These are phyloP conservation scores for Caenorhabditis sp. DNA, from an alignment of 2,888 invertebrate species.

Conservation along the genomic window DNA sequence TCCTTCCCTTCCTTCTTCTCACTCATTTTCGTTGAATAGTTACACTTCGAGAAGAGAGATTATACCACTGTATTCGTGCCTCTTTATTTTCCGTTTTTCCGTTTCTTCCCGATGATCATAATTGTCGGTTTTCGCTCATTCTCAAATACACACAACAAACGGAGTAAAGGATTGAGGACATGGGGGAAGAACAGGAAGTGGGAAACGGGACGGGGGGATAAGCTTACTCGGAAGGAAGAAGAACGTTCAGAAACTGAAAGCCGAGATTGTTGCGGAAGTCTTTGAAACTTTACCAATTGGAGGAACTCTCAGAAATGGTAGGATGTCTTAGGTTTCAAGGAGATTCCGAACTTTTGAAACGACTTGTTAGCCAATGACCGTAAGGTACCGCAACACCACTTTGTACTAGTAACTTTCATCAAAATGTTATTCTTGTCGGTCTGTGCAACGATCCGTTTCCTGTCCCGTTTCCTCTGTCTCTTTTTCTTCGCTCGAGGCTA, in stretches of 20 bases:
- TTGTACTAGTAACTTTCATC: constrained; percentile 30
- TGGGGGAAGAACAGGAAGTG: constrained; percentile 32
- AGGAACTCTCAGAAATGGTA: too few species aligned
- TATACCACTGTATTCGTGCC: constrained; percentile 20
- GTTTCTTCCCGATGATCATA: constrained; percentile 19
- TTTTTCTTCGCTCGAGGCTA: constrained; percentile 44
- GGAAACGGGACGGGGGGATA: background rate
- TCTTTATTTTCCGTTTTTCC: constrained; percentile 39
- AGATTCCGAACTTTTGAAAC: background rate
- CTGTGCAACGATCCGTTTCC: constrained; percentile 64
- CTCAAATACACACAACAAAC: constrained; percentile 37
- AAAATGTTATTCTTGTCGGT: constrained; percentile 42
- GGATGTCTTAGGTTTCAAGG: too few species aligned
- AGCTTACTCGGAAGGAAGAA: constrained; percentile 18
- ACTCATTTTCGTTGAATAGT: constrained; percentile 6
- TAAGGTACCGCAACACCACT: constrained; percentile 40
- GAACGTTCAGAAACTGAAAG: constrained; percentile 17
- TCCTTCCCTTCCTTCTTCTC: background rate
- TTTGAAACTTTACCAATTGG: too few species aligned
- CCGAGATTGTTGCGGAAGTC: constrained; percentile 11
- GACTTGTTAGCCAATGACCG: background rate
- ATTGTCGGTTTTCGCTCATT: constrained; percentile 34
- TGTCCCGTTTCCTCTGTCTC: constrained; percentile 52
- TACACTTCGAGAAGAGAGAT: constrained; percentile 42
- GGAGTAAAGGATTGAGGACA: constrained; percentile 38